These are phyloP conservation scores for Apocheima hispidaria DNA, from an alignment of 2,888 invertebrate genomes.

Conservation along the genomic window DNA sequence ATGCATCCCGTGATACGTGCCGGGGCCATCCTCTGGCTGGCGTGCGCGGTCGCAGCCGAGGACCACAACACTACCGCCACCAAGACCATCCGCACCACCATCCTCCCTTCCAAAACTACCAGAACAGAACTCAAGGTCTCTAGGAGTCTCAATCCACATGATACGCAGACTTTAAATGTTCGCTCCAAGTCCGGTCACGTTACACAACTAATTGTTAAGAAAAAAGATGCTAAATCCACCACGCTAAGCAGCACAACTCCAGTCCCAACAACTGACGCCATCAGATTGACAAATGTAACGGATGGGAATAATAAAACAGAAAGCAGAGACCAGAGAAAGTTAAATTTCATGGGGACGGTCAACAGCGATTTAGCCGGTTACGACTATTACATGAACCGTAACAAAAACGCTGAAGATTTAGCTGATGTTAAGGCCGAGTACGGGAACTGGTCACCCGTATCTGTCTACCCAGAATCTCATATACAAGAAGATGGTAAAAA, in stretches of 20 bases:
- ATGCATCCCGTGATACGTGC: constrained; percentile 81
- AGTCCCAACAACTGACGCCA: constrained; percentile 68
- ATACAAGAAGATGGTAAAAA: constrained; percentile 78
- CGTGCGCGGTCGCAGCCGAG: constrained; percentile 62
- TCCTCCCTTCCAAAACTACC: constrained; percentile 87
- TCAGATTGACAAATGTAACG: constrained; percentile 56
- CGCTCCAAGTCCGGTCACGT: constrained; percentile 91
- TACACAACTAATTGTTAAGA: constrained; percentile 92
- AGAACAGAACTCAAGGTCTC: constrained; percentile 92
- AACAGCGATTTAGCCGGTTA: constrained; percentile 80
- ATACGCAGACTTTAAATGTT: constrained; percentile 91
- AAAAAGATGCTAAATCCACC: constrained; percentile 85
- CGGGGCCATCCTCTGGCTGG: constrained; percentile 72
- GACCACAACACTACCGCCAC: constrained; percentile 77
- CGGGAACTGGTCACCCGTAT: constrained; percentile 84
- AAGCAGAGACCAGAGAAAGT: constrained; percentile 77
- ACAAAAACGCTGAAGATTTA: constrained; percentile 75
- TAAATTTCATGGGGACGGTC: constrained; percentile 68
- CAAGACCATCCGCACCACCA: constrained; percentile 76
- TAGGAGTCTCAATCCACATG: constrained; percentile 91
- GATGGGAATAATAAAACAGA: constrained; percentile 77
- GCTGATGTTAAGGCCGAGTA: constrained; percentile 81
- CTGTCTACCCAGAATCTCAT: constrained; percentile 79
- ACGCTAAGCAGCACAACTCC: constrained; percentile 61
- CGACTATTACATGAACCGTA: constrained; percentile 79